Conservation (phyloP, 2,888 invertebrate species). For the Amphipyra berbera region DNA sequence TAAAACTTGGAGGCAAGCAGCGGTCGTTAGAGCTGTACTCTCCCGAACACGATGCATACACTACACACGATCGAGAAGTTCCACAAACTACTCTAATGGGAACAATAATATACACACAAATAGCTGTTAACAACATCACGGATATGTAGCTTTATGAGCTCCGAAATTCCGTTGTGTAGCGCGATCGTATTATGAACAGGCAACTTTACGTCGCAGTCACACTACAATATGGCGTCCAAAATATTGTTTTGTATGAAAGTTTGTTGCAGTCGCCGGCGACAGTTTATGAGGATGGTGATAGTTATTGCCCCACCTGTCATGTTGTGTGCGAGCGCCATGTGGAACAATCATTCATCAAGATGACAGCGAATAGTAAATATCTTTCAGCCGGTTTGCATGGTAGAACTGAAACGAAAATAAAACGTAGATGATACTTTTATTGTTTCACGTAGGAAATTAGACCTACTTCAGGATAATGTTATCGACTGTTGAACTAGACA, state of each 20-base stretch:
- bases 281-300: slow-evolving; percentile 29
- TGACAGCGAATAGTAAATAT: slow-evolving; percentile 2
- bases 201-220: slow-evolving; percentile 23
- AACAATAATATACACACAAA: slow-evolving; percentile 54
- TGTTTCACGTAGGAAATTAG: not conserved
- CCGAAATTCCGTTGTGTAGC: slow-evolving; percentile 22
- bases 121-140: slow-evolving; percentile 46
- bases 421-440: not conserved
- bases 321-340: slow-evolving; percentile 6
- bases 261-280: slow-evolving; percentile 9
- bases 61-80: slow-evolving; percentile 51
- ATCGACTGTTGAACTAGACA: no score
- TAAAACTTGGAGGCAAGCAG: slow-evolving; percentile 80
- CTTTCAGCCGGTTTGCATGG: not conserved
- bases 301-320: slow-evolving; percentile 30
- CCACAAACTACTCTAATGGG: slow-evolving; percentile 54
- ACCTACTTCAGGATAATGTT: no score
- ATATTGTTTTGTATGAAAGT: slow-evolving; percentile 42
- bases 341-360: slow-evolving; percentile 21
- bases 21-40: slow-evolving; percentile 79
- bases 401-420: not conserved
- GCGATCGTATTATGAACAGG: slow-evolving; percentile 17
- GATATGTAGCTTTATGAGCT: slow-evolving; percentile 41
- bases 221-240: slow-evolving; percentile 20
- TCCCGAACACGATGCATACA: slow-evolving; percentile 31